These are phyloP conservation scores for Dinocampus coccinellae DNA, from an alignment of 2,888 invertebrate species.

Conservation along the genomic window DNA sequence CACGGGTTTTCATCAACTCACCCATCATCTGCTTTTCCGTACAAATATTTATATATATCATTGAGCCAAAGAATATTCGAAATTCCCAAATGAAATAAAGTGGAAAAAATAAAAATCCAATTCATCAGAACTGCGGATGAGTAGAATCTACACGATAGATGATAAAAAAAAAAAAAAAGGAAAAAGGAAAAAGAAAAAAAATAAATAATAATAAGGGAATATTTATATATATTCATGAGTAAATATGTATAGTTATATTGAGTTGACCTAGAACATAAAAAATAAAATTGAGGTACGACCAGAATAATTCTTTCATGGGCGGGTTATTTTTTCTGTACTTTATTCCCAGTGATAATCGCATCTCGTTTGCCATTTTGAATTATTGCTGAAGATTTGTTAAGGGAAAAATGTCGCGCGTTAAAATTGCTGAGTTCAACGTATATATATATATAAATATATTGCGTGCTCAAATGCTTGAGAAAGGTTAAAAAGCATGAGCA, in stretches of 20 bases:
- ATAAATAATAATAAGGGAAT: conserved; percentile 8
- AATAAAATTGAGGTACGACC: conserved; percentile 16
- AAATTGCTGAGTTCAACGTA: not conserved
- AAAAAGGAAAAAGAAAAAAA: conserved; percentile 8
- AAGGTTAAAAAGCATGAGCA: not conserved
- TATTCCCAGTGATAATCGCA: not conserved
- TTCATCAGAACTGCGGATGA: too few relatives aligned
- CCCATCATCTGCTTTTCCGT: not conserved
- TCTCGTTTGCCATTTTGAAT: conserved; percentile 31
- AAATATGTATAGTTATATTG: not conserved
- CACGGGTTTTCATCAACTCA: not conserved
- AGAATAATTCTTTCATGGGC: conserved; percentile 36
- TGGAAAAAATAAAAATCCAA: too few relatives aligned
- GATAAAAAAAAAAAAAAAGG: not conserved
- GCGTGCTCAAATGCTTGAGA: not conserved
- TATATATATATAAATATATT: too few relatives aligned
- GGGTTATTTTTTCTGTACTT: not conserved
- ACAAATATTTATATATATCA: too few relatives aligned
- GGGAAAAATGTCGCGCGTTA: conserved; percentile 22
- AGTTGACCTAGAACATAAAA: not conserved
- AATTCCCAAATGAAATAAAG: too few relatives aligned
- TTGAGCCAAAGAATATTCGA: not conserved
- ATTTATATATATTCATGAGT: too few relatives aligned
- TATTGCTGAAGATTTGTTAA: conserved; percentile 35
- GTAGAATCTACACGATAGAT: not conserved